These are phyloP conservation scores for Forficula auricularia DNA, from an alignment of 1,140 invertebrate genomes.

Conservation along the genomic window DNA sequence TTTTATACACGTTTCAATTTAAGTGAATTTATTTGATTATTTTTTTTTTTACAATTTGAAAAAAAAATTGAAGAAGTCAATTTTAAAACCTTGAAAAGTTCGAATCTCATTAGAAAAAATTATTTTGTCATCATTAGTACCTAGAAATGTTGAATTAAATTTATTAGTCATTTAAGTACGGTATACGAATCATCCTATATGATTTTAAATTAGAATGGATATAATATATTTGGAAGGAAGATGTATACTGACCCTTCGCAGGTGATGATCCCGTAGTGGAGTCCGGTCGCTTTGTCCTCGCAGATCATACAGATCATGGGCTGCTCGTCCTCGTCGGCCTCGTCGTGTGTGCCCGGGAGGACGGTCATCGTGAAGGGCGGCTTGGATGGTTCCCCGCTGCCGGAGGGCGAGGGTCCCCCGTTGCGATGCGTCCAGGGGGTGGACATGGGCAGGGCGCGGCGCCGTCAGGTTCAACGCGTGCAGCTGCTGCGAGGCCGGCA, in stretches of 20 bases:
- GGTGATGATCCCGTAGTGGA: constrained; percentile 94
- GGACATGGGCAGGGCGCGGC: constrained; percentile 24
- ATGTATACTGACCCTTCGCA: constrained; percentile 76
- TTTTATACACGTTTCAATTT: too few species aligned
- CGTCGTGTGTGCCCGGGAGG: constrained; percentile 31
- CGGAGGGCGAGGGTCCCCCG: constrained; percentile 23
- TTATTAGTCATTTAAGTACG: too few species aligned
- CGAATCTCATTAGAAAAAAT: too few species aligned
- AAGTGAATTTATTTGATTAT: too few species aligned
- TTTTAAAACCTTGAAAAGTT: too few species aligned
- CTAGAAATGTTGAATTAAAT: too few species aligned
- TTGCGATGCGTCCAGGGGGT: constrained; percentile 9
- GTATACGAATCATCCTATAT: too few species aligned
- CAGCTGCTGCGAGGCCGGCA: constrained; percentile 62
- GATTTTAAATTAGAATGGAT: too few species aligned
- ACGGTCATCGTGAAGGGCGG: constrained; percentile 11
- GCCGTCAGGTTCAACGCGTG: constrained; percentile 61
- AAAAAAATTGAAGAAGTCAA: too few species aligned
- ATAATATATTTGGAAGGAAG: too few species aligned
- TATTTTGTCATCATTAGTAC: too few species aligned
- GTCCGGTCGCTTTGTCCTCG: constrained; percentile 89
- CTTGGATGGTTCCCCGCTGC: constrained; percentile 28
- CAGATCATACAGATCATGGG: constrained; percentile 97
- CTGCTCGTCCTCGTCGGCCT: constrained; percentile 71
- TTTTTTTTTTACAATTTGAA: too few species aligned